Conservation (phyloP, 2,797 vertebrate genomes). For the Cryptoblepharus egeriae region DNA sequence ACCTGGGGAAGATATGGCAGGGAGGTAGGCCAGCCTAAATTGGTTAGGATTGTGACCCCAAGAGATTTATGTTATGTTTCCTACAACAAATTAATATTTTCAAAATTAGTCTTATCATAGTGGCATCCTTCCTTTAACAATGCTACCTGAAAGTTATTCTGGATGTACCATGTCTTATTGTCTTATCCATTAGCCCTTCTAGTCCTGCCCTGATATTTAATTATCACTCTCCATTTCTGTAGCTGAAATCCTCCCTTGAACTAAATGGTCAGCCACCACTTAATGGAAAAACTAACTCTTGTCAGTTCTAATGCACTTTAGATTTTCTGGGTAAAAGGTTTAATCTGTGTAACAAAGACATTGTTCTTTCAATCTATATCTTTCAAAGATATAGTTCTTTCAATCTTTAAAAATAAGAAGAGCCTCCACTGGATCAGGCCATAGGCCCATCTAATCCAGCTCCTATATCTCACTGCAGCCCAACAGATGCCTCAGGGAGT, state of each 20-base stretch:
- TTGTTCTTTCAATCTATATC: not conserved
- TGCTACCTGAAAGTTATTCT: not conserved
- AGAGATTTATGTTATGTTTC: not conserved
- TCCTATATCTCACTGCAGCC: too few species aligned
- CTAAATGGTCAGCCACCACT: not conserved
- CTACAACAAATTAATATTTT: not conserved
- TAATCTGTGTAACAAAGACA: not conserved
- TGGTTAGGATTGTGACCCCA: too few species aligned
- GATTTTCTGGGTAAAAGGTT: too few species aligned
- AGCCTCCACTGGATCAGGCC: too few species aligned
- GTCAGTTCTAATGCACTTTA: not conserved
- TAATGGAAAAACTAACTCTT: not conserved
- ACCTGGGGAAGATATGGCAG: too few species aligned
- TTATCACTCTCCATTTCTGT: not conserved
- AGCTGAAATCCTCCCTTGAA: not conserved
- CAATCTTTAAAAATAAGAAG: too few species aligned
- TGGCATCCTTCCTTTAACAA: not conserved
- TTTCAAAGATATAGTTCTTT: not conserved
- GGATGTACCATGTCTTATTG: not conserved
- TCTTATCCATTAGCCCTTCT: not conserved
- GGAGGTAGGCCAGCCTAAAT: too few species aligned
- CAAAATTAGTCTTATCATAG: not conserved
- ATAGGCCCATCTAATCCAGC: too few species aligned
- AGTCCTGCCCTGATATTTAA: not conserved
- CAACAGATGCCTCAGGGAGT: too few species aligned